Evolutionary conservation across 1,140 invertebrate genomes (phyloP), one percentile per base, ranked within the genome.

Genomic region (Akabosia matsudoensis): DNA sequence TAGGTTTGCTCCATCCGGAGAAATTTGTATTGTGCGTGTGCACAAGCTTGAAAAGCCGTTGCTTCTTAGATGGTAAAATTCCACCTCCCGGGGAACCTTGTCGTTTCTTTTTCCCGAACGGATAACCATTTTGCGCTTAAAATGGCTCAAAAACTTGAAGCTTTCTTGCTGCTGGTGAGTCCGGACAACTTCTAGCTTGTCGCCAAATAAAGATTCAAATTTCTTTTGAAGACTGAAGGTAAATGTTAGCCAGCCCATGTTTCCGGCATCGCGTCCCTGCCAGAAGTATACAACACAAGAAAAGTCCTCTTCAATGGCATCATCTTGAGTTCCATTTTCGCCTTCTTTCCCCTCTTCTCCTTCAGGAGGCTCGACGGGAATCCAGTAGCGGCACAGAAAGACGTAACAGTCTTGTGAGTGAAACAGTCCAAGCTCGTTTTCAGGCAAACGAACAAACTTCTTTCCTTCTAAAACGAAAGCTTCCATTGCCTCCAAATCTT

Each of bases 101-200:
- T 76, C 73, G 74, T 83, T 84, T 74, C 96, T 87, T 84, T 95
- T 96, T 33, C 97, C 97, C 78, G 91, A 90, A 80, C 93, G 92
- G 67, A 99, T 98, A 18, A 99, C 90, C 85, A 99, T 98, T 83
- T 96, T 93, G 74, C 92, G 87, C 83, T 97, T 95, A 85, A 99
- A 99, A 85, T 99, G 97, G 0, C 97, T 93, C 87, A 99, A 91
- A 84, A 99, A 99, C 86, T 99, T 99, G 28, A 98, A 89, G 86
- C 97, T 98, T 86, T 99, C 98, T 86, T 99, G 97, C 84, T 99
- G 97, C 82, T 97, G 96, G 85, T 97, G 95, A n/a, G 95, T 97
- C 67, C 97, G 86, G 0, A 99, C 92, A 0, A 99, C 97, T 87
- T 99, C 97, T 75, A 99, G 87, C 82, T 98, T 95, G 82, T 96